These are phyloP conservation scores for Parazoanthus atlanticus DNA, from an alignment of 92 coral and sea anemone species.

Conservation along the genomic window DNA sequence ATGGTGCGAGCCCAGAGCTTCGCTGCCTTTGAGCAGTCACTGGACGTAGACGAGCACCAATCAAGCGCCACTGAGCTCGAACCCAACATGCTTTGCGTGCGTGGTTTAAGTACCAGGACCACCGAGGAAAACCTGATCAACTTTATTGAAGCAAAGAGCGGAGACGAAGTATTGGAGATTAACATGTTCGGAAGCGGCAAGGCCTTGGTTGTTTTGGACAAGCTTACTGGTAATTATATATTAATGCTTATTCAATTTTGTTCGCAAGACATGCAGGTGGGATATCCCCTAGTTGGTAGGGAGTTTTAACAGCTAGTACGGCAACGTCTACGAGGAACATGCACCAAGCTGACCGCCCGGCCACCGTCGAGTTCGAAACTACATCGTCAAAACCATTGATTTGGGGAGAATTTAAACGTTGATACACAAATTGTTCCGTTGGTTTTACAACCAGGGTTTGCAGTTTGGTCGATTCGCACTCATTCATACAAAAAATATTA, in stretches of 20 bases:
- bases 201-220: slow-evolving; percentile 59
- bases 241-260: not conserved
- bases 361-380: too few relatives aligned
- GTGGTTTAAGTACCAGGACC: slow-evolving; percentile 55
- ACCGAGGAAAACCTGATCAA: slow-evolving; percentile 60
- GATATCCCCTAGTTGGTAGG: too few relatives aligned
- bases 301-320: too few relatives aligned
- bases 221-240: slow-evolving; percentile 27
- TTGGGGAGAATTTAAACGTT: too few relatives aligned
- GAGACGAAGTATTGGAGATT: slow-evolving; percentile 55
- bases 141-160: slow-evolving; percentile 69
- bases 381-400: too few relatives aligned
- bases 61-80: slow-evolving; percentile 28
- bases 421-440: too few relatives aligned
- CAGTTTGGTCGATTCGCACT: too few relatives aligned
- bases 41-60: not conserved
- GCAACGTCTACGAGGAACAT: too few relatives aligned
- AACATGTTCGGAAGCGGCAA: slow-evolving; percentile 44
- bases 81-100: slow-evolving; percentile 56
- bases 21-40: slow-evolving; percentile 20
- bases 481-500: too few relatives aligned
- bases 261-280: too few relatives aligned
- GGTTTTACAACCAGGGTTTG: too few relatives aligned
- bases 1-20: slow-evolving; percentile 46
- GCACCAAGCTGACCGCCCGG: too few relatives aligned